Conservation (phyloP, 1,140 invertebrate species). For the Aphidius gifuensis region DNA sequence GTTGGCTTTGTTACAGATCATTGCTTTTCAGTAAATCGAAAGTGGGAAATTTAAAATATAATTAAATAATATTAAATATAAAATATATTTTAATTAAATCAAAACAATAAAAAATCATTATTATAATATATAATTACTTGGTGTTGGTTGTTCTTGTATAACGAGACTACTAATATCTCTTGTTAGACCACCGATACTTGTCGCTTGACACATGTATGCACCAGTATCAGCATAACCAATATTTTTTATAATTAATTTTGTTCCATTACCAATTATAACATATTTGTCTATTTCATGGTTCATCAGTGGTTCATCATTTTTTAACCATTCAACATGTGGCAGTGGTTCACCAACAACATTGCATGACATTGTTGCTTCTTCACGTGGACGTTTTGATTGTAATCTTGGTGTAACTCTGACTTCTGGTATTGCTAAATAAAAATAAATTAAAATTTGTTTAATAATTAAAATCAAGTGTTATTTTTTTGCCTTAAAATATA, state of each 20-base stretch:
- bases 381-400: conserved; percentile 65
- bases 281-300: conserved; percentile 63
- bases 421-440: conserved; percentile 61
- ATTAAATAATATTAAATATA: no score
- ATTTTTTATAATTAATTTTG: conserved; percentile 64
- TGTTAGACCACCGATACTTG: conserved; percentile 67
- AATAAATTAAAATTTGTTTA: no score
- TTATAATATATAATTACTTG: conserved; percentile 55
- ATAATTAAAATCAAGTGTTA: no score
- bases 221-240: conserved; percentile 73
- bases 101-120: conserved; percentile 11
- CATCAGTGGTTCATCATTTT: conserved; percentile 66
- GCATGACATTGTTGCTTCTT: conserved; percentile 67
- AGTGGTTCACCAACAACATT: conserved; percentile 70
- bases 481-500: no score
- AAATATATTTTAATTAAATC: no score
- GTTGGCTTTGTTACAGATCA: conserved; percentile 14
- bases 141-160: conserved; percentile 67
- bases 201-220: conserved; percentile 75
- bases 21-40: not conserved
- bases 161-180: conserved; percentile 71
- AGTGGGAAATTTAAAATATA: no score
- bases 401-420: conserved; percentile 68
- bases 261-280: conserved; percentile 68
- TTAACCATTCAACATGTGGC: conserved; percentile 68